These are phyloP conservation scores for Aspidoscelis tigris DNA, from an alignment of 2,113 vertebrate species.

Conservation along the genomic window DNA sequence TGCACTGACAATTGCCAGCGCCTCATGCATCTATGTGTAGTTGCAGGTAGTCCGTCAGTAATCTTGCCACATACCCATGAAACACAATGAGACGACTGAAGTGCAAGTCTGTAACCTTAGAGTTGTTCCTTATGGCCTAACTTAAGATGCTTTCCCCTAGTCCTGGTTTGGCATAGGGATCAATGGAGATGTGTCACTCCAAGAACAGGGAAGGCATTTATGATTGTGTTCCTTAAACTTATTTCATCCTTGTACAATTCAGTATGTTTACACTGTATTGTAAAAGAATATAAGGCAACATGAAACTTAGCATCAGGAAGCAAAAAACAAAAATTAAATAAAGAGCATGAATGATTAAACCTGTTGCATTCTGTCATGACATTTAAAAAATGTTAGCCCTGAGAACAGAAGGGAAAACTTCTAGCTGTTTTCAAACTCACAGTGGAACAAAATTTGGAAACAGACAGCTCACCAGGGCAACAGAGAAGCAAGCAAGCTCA, in stretches of 20 bases:
- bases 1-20: too few relatives aligned
- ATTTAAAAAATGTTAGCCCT: neutral
- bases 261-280: neutral
- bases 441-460: constrained; percentile 14
- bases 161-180: too few relatives aligned
- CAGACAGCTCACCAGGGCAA: constrained; percentile 16
- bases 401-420: constrained; percentile 5
- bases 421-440: constrained; percentile 14
- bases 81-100: too few relatives aligned
- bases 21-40: too few relatives aligned
- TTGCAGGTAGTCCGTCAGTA: too few relatives aligned
- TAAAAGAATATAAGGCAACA: neutral
- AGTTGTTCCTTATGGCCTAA: too few relatives aligned
- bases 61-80: too few relatives aligned
- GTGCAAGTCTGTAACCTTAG: too few relatives aligned
- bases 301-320: neutral
- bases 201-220: too few relatives aligned
- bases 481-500: constrained; percentile 13
- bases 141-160: too few relatives aligned
- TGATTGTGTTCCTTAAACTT: neutral
- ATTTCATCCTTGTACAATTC: neutral
- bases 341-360: neutral
- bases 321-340: neutral
- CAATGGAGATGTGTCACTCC: too few relatives aligned
- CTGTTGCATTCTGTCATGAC: neutral